phyloP scores from a whole-genome alignment of 1,140 invertebrate species.

The Orchesella cincta region DNA sequence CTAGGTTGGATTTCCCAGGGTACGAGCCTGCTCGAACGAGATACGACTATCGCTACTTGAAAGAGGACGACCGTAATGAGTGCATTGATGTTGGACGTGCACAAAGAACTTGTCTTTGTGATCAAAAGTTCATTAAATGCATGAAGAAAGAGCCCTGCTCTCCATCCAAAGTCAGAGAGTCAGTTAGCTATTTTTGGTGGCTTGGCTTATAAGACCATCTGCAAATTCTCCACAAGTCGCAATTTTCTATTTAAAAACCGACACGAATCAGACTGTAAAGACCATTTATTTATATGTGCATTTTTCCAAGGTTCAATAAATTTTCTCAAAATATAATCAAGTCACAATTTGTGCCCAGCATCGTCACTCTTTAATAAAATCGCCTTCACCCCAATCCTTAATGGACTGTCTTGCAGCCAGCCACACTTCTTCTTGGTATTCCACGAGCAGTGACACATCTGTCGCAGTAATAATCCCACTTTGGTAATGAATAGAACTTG shows the following conservation, averaged over 20 bases:
- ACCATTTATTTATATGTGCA: too few species aligned
- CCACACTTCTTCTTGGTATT: neutral
- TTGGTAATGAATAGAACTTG: neutral
- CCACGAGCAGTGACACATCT: neutral
- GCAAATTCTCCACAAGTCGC: too few species aligned
- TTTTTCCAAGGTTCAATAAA: too few species aligned
- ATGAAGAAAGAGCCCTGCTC: slow-evolving; percentile 6
- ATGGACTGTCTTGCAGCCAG: too few species aligned
- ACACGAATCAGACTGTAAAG: too few species aligned
- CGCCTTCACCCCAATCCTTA: too few species aligned
- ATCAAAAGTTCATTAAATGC: neutral
- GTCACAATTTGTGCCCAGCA: too few species aligned
- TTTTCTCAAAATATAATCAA: too few species aligned
- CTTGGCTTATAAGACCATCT: too few species aligned
- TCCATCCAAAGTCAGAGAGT: neutral
- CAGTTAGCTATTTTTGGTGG: slow-evolving; percentile 11
- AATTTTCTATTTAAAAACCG: too few species aligned
- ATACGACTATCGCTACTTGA: neutral
- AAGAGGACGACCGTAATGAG: neutral
- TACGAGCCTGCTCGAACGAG: neutral
- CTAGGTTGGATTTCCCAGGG: neutral
- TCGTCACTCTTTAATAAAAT: too few species aligned
- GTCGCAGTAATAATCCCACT: neutral
- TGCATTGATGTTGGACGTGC: neutral
- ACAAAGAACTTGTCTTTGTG: neutral